A percentile compares a stretch with the other conserved stretches of the same genome.
Evolutionary conservation across 1,140 invertebrate species (phyloP).

Genomic region (Drosophila navojoa): DNA sequence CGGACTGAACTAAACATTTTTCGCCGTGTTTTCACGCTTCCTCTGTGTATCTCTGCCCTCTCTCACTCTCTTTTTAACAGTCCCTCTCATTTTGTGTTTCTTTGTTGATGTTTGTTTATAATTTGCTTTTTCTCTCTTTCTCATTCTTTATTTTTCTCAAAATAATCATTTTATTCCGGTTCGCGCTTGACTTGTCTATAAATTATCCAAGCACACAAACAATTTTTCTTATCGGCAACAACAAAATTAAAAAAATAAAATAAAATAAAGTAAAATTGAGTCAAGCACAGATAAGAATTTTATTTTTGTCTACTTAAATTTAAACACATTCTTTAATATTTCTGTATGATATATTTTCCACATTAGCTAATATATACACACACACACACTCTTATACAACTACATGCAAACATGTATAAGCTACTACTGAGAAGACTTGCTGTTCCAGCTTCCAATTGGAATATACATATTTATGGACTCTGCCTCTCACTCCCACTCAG

Average conservation of each 20-base stretch:
- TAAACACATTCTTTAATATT: too few relatives aligned
- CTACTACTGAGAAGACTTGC: too few relatives aligned
- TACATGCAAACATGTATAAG: too few relatives aligned
- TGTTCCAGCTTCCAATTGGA: constrained; percentile 14
- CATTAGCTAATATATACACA: not conserved
- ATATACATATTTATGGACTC: constrained; percentile 9
- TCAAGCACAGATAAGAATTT: constrained; percentile 1
- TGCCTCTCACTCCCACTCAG: not conserved
- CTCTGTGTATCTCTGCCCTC: not conserved
- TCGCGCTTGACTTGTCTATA: constrained; percentile 56
- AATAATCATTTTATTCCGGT: constrained; percentile 72
- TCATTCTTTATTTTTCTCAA: constrained; percentile 40
- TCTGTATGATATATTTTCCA: too few relatives aligned
- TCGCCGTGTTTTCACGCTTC: not conserved
- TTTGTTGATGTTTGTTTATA: constrained; percentile 63
- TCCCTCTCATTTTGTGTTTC: constrained; percentile 9
- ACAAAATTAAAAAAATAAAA: not conserved
- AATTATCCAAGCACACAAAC: constrained; percentile 57
- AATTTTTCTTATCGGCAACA: constrained; percentile 1
- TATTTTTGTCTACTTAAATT: not conserved
- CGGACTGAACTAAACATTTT: constrained; percentile 17
- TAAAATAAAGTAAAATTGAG: not conserved
- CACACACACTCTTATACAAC: not conserved
- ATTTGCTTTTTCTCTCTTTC: constrained; percentile 43
- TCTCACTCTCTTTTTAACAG: not conserved